These are phyloP conservation scores for Nephila pilipes DNA, from an alignment of 1,140 invertebrate genomes.

Conservation along the genomic window DNA sequence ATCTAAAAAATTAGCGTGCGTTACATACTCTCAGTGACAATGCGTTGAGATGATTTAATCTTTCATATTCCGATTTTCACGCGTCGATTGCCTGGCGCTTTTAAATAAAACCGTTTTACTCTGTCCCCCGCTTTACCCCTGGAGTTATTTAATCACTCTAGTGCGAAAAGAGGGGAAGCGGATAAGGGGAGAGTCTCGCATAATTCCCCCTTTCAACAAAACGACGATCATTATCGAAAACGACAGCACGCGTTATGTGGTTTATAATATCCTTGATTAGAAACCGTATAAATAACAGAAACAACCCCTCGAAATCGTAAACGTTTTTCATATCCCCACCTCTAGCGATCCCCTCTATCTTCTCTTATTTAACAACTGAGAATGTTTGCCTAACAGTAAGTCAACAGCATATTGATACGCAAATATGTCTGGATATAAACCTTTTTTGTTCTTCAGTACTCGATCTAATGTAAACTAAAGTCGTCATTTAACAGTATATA, in stretches of 20 bases:
- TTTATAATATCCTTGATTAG: conserved; percentile 52
- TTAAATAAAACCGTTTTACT: conserved; percentile 47
- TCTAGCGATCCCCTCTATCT: neutral
- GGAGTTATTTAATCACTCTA: conserved; percentile 40
- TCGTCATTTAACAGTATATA: neutral
- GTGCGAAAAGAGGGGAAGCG: conserved; percentile 49
- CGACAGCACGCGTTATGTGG: conserved; percentile 39
- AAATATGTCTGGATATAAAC: neutral
- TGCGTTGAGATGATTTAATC: conserved; percentile 33
- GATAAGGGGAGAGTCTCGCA: neutral
- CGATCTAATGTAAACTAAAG: neutral
- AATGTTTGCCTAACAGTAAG: conserved; percentile 52
- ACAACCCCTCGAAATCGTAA: neutral
- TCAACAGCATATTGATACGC: conserved; percentile 57
- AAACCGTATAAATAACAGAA: conserved; percentile 54
- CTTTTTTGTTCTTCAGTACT: neutral
- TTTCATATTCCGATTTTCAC: conserved; percentile 33
- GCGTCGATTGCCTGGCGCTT: neutral
- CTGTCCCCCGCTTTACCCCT: neutral
- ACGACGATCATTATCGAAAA: conserved; percentile 65
- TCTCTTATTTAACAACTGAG: conserved; percentile 37
- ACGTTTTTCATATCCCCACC: conserved; percentile 2
- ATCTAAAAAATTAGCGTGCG: conserved; percentile 36
- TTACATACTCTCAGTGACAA: neutral
- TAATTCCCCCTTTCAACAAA: conserved; percentile 33